phyloP scores from a whole-genome alignment of 2,113 vertebrate genomes.

The Malurus elegans region DNA sequence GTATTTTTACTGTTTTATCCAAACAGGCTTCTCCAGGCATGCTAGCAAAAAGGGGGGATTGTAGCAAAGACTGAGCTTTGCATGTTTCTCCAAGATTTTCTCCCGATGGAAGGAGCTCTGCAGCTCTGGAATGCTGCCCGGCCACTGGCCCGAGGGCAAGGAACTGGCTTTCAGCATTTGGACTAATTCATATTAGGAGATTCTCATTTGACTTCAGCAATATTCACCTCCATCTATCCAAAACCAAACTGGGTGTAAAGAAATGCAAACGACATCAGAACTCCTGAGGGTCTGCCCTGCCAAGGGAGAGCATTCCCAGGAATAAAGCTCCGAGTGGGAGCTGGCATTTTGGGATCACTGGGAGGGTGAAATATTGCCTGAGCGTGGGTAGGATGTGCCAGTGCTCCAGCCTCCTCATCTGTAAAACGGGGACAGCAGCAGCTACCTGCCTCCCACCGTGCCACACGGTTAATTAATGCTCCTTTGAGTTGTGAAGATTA shows the following conservation, averaged over 20 bases:
- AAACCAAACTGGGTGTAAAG: background rate
- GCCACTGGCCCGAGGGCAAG: fast-evolving
- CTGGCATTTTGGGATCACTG: background rate
- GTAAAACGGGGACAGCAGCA: background rate
- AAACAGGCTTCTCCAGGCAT: fast-evolving
- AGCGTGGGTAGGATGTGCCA: background rate
- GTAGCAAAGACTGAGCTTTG: background rate
- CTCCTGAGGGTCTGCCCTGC: background rate
- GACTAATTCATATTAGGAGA: background rate
- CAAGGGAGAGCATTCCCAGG: background rate
- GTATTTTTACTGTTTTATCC: background rate
- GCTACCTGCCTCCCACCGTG: background rate
- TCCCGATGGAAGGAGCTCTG: background rate
- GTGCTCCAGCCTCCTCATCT: background rate
- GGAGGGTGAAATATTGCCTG: background rate
- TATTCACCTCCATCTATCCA: background rate
- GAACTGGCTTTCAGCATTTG: background rate
- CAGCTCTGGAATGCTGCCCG: background rate
- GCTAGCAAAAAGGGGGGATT: background rate
- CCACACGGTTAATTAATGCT: slow-evolving; percentile 17
- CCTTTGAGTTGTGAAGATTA: slow-evolving; percentile 42
- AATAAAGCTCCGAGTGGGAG: background rate
- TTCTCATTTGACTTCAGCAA: background rate
- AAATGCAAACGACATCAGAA: background rate
- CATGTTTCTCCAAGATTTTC: background rate